Evolutionary conservation across 2,113 vertebrate species (phyloP).

Genomic region (Camelus bactrianus): DNA sequence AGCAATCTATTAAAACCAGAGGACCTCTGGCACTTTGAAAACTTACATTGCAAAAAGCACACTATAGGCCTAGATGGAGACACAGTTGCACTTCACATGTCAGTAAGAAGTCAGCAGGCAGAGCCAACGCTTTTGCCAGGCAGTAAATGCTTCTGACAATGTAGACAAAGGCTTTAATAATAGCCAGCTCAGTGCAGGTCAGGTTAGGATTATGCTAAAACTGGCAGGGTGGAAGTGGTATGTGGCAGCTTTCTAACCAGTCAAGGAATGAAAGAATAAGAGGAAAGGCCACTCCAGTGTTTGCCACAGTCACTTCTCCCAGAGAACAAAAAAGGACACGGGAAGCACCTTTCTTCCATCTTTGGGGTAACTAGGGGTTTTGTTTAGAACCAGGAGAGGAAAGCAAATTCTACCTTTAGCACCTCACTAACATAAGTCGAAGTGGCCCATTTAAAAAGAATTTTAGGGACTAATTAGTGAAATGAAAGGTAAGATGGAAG

Average conservation of each 20-base stretch:
- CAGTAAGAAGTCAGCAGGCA: neutral
- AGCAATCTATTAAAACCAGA: constrained; percentile 19
- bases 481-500: neutral
- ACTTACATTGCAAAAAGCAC: neutral
- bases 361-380: neutral
- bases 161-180: constrained; percentile 54
- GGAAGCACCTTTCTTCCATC: neutral
- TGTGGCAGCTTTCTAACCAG: neutral
- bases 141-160: neutral
- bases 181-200: constrained; percentile 15
- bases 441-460: neutral
- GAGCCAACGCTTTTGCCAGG: neutral
- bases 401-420: neutral
- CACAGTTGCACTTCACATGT: neutral
- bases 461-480: neutral
- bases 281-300: neutral
- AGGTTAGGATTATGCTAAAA: constrained; percentile 40
- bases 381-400: neutral
- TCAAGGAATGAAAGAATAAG: neutral
- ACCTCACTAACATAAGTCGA: neutral
- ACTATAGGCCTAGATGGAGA: neutral
- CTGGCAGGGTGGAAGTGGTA: neutral
- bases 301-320: neutral
- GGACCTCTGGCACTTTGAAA: neutral
- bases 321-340: neutral